Conservation (phyloP, 2,797 vertebrate species). For the Falco cherrug region DNA sequence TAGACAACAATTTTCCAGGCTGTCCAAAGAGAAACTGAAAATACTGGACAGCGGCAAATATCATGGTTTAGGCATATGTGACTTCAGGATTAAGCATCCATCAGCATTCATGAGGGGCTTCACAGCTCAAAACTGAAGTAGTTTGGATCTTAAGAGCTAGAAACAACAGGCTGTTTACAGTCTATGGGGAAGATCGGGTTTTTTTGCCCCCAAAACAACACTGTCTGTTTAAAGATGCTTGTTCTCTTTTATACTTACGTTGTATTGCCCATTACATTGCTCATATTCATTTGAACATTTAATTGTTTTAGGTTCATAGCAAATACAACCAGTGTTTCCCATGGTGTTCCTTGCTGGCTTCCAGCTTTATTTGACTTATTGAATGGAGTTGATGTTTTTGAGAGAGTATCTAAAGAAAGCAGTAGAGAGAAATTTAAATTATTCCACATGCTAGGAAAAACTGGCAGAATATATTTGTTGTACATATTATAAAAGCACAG, state of each 20-base stretch:
- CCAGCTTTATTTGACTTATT: constrained; percentile 89
- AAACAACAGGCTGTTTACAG: neutral
- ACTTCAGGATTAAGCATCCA: neutral
- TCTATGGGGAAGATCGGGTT: neutral
- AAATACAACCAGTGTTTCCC: constrained; percentile 98
- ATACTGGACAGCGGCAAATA: neutral
- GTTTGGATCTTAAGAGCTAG: neutral
- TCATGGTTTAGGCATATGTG: neutral
- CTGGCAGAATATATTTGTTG: neutral
- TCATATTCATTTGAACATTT: constrained; percentile 99
- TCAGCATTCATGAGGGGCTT: neutral
- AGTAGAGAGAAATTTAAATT: neutral
- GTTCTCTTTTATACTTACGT: constrained; percentile 83
- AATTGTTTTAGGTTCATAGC: constrained; percentile 97
- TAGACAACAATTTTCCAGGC: neutral
- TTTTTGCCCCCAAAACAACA: neutral
- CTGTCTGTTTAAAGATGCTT: neutral
- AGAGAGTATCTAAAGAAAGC: constrained; percentile 83
- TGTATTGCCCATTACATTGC: constrained; percentile 99
- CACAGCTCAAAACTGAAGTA: neutral
- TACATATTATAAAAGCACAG: neutral
- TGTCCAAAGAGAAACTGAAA: neutral
- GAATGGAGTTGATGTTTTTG: constrained; percentile 93
- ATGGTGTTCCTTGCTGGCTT: constrained; percentile 92
- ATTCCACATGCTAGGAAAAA: neutral